Evolutionary conservation across 2,797 vertebrate species (phyloP).

Genomic region (Cebuella pygmaea): DNA sequence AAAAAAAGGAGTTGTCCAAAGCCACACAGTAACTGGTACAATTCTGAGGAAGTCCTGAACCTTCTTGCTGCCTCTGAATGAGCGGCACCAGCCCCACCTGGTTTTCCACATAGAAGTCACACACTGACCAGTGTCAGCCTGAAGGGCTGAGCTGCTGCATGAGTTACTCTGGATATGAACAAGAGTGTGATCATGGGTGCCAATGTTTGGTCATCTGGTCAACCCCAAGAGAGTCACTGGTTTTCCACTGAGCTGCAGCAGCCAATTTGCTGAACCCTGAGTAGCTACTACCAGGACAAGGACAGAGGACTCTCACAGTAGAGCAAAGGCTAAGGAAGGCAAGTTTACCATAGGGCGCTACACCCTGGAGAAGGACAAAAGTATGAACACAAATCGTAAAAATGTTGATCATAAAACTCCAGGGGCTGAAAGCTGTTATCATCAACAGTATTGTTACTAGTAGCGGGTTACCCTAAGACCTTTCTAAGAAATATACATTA

Average conservation of each 20-base stretch:
- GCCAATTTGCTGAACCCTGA: neutral
- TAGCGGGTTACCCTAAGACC: neutral
- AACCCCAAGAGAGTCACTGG: neutral
- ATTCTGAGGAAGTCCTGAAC: neutral
- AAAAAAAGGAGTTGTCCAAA: neutral
- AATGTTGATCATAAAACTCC: neutral
- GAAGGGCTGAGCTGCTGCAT: neutral
- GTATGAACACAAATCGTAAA: neutral
- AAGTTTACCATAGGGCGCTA: neutral
- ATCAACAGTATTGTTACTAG: neutral
- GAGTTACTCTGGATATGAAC: neutral
- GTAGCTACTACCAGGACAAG: neutral
- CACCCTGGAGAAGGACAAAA: neutral
- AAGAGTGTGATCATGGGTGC: neutral
- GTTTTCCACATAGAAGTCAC: neutral
- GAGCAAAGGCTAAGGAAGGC: neutral
- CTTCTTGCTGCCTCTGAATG: neutral
- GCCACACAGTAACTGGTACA: neutral
- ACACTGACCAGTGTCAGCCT: neutral
- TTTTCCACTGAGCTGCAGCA: neutral
- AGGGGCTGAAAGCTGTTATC: neutral
- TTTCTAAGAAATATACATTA: neutral
- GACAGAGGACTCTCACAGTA: neutral
- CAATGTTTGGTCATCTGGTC: constrained; percentile 26
- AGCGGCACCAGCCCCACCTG: neutral